A percentile compares a stretch with the other conserved stretches of the same genome.
Evolutionary conservation across 2,113 vertebrate genomes (phyloP).

Genomic region (Scomber japonicus): DNA sequence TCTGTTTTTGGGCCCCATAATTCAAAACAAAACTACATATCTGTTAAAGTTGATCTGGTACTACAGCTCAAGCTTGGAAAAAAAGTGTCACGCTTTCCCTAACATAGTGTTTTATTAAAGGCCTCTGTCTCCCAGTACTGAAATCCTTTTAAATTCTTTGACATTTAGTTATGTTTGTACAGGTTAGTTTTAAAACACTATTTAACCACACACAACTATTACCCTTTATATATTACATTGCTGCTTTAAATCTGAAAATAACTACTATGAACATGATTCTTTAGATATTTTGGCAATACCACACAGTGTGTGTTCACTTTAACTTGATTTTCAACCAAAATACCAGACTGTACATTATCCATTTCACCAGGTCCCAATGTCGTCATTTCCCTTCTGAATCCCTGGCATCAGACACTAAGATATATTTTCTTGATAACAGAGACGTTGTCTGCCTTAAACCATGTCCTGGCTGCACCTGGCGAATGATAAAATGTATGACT

Average conservation of each 20-base stretch:
- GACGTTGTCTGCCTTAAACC: constrained; percentile 70
- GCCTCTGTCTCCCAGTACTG: background rate
- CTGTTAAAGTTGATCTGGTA: constrained; percentile 19
- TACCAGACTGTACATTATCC: constrained; percentile 45
- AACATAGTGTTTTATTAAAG: background rate
- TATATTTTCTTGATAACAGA: constrained; percentile 68
- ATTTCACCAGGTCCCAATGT: constrained; percentile 26
- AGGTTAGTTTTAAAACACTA: too few relatives aligned
- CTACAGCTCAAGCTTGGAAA: too few relatives aligned
- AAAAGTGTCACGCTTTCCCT: background rate
- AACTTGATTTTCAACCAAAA: constrained; percentile 52
- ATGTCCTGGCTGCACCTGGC: constrained; percentile 79
- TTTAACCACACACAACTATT: background rate
- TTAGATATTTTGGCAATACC: background rate
- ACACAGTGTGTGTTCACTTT: constrained; percentile 1
- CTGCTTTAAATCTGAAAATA: background rate
- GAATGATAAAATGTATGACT: constrained; percentile 78
- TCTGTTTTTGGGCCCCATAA: background rate
- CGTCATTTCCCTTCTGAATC: constrained; percentile 69
- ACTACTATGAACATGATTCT: background rate
- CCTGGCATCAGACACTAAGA: constrained; percentile 69
- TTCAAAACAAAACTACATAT: constrained; percentile 11
- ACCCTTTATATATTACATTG: background rate
- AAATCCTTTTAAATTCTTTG: background rate
- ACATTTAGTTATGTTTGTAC: too few relatives aligned